phyloP scores from a whole-genome alignment of 2,797 vertebrate genomes.

The Chaetodon trifasciatus region DNA sequence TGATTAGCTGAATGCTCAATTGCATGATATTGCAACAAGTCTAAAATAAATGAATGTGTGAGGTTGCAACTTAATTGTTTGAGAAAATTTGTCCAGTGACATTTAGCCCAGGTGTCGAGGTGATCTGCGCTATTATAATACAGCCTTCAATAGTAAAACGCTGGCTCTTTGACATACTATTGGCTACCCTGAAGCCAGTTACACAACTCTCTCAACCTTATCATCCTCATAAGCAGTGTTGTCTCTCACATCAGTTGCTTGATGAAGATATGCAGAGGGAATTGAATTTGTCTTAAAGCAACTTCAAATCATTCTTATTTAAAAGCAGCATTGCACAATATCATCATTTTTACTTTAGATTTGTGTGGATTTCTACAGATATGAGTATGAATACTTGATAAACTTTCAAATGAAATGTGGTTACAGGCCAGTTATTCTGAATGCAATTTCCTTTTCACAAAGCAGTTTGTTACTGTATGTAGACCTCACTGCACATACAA shows the following conservation, averaged over 20 bases:
- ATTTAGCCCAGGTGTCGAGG: background rate
- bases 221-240: background rate
- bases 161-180: background rate
- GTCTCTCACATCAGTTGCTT: background rate
- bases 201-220: background rate
- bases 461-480: background rate
- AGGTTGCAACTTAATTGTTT: background rate
- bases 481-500: background rate
- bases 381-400: background rate
- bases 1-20: background rate
- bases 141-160: constrained; percentile 6
- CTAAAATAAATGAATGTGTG: background rate
- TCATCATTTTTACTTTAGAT: background rate
- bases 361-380: background rate
- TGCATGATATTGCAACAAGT: background rate
- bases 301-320: background rate
- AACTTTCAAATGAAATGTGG: background rate
- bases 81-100: background rate
- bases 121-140: background rate
- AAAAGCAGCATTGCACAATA: background rate
- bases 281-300: background rate
- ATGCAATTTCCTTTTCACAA: background rate
- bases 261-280: background rate
- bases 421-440: background rate
- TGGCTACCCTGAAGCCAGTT: background rate